A percentile compares a stretch with the other conserved stretches of the same genome.
These are phyloP conservation scores for Carassius gibelio DNA, from an alignment of 2,113 vertebrate genomes.

Conservation along the genomic window DNA sequence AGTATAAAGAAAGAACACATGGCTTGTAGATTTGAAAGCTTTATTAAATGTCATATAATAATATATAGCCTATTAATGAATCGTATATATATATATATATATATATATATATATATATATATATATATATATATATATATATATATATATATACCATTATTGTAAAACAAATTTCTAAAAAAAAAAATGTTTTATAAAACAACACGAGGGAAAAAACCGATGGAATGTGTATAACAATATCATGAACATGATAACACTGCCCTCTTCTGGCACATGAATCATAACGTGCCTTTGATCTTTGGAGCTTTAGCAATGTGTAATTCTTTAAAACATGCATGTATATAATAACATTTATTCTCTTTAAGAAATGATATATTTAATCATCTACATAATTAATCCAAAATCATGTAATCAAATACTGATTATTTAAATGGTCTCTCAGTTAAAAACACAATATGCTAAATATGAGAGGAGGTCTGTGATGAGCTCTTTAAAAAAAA, in stretches of 20 bases:
- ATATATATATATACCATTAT: too few species aligned
- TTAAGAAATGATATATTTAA: neutral
- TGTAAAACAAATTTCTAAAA: neutral
- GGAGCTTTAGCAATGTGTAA: neutral
- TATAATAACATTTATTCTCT: neutral
- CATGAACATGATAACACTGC: neutral
- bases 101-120: too few species aligned
- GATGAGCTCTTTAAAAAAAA: too few species aligned
- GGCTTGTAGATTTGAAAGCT: too few species aligned
- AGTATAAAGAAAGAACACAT: too few species aligned
- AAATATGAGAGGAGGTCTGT: neutral
- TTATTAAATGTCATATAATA: too few species aligned
- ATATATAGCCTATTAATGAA: too few species aligned
- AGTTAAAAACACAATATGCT: neutral
- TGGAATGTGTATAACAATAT: neutral
- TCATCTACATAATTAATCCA: neutral
- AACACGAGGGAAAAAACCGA: neutral
- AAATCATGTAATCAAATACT: neutral
- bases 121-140: too few species aligned
- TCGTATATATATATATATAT: too few species aligned
- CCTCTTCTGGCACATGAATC: constrained; percentile 8
- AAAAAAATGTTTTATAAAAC: neutral
- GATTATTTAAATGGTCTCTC: neutral
- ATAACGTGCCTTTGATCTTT: neutral
- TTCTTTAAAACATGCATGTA: neutral